These are phyloP conservation scores for Turritopsis dohrnii DNA, from an alignment of 30 jellyfish, hydroid and myxozoan genomes.

Conservation along the genomic window DNA sequence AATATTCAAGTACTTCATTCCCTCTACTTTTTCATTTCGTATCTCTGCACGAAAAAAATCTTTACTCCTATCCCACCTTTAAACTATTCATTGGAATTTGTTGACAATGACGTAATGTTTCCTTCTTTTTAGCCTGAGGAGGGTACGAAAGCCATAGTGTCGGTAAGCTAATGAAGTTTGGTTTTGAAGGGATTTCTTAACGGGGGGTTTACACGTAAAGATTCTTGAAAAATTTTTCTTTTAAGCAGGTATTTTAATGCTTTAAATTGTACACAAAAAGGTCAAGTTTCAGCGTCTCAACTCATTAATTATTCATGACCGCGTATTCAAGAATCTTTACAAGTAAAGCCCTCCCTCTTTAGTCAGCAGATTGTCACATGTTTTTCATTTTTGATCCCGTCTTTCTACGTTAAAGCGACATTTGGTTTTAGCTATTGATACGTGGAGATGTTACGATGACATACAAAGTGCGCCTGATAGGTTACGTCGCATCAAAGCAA, in stretches of 20 bases:
- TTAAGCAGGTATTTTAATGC: too few relatives aligned
- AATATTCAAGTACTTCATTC: conserved; percentile 49
- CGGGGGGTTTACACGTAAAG: background rate
- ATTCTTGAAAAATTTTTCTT: too few relatives aligned
- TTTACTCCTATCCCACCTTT: background rate
- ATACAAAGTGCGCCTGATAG: conserved; percentile 47
- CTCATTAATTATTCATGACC: too few relatives aligned
- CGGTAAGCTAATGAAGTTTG: background rate
- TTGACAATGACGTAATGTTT: background rate
- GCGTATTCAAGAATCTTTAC: too few relatives aligned
- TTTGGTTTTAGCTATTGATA: conserved; percentile 42
- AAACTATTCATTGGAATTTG: background rate
- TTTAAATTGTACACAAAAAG: background rate
- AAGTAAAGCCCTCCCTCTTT: background rate
- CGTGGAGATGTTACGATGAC: conserved; percentile 52
- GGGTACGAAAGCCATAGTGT: background rate
- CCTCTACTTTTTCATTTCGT: background rate
- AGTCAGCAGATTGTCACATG: background rate
- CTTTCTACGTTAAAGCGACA: background rate
- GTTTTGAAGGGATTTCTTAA: background rate
- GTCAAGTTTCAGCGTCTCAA: too few relatives aligned
- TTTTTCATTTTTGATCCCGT: background rate
- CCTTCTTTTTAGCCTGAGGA: background rate
- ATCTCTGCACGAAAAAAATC: background rate
- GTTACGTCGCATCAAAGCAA: conserved; percentile 20